Base-by-base conservation (phyloP, 2,797 vertebrate genomes). In the Hypotaenidia philippensis region DNA sequence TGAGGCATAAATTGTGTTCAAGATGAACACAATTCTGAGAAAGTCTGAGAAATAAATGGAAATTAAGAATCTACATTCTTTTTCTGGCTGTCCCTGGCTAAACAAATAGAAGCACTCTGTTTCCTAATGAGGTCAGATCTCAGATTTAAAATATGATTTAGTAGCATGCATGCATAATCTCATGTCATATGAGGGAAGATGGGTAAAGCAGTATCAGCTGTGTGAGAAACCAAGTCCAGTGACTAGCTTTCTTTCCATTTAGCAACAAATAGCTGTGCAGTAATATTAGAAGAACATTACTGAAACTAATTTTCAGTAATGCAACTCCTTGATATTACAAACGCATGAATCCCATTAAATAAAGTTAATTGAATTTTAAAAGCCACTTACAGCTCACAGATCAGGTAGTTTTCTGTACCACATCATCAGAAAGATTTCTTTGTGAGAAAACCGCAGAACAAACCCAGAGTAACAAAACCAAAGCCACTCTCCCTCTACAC, bases 291-390 rank as follows among this genome's bases (percentile, higher is more conserved):
- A 97, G 84, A 90, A 68, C 68, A 95, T 96, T 94, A 85, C 92
- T 93, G 95, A 96, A 96, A 94, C 90, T 96, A 96, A 97, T 98
- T 95, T 95, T 93, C 91, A 95, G 41, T 97, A 95, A 97, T 96
- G 81, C 90, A 90, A 55, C 61, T 97, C 70, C 91, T 96, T 97
- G 94, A 97, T 97, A 91, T 71, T 91, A 87, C 94, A 95, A 96
- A 97, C 29, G 45, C 90, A 96, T 94, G 83, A 94, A 98, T 96
- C 91, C 89, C 69, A 96, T 96, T 97, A 95, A 97, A 90, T 90
- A 96, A 96, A 96, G 68, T 94, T 96, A 97, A 97, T 96, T 97
- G 89, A 97, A 97, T 96, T 97, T 97, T 97, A 96, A 96, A 97
- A 96, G 90, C 89, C 59, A 41, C 64, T 96, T 93, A 83, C 44